These are phyloP conservation scores for Drosophila sechellia DNA, from an alignment of 1,140 invertebrate species.

Conservation along the genomic window DNA sequence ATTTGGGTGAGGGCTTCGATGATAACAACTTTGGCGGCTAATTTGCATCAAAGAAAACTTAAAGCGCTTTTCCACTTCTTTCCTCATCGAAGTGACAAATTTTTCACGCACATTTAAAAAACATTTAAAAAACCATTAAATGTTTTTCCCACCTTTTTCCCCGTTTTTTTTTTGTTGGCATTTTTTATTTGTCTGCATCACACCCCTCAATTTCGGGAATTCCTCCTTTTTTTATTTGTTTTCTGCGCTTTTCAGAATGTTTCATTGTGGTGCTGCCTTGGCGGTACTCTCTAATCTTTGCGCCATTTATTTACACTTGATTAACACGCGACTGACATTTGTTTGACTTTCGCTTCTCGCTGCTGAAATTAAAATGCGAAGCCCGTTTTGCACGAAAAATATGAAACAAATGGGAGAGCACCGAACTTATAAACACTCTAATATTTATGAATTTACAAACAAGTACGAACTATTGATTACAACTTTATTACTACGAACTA, in stretches of 20 bases:
- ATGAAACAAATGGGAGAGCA: not conserved
- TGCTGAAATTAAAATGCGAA: constrained; percentile 73
- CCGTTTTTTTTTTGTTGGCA: not conserved
- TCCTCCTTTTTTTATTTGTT: constrained; percentile 55
- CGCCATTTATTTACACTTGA: constrained; percentile 85
- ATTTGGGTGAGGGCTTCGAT: constrained; percentile 55
- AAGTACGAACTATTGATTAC: no score
- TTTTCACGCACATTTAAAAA: constrained; percentile 83
- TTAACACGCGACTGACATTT: constrained; percentile 85
- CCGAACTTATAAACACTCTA: constrained; percentile 3
- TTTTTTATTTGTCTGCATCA: constrained; percentile 51
- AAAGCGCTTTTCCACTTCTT: constrained; percentile 53
- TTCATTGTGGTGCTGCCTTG: constrained; percentile 41
- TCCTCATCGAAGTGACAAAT: constrained; percentile 57
- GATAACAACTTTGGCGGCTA: constrained; percentile 69
- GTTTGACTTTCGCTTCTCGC: constrained; percentile 77
- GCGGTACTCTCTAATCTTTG: constrained; percentile 81
- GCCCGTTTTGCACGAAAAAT: constrained; percentile 38
- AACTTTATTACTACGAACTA: no score
- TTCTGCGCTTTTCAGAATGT: constrained; percentile 43
- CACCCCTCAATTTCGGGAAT: constrained; percentile 49
- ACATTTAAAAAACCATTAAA: constrained; percentile 84
- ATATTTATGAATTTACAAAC: no score
- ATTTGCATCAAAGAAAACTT: constrained; percentile 74
- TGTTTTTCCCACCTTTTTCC: constrained; percentile 56